These are phyloP conservation scores for Aphelocoma californica DNA, from an alignment of 2,797 vertebrate genomes.

Conservation along the genomic window DNA sequence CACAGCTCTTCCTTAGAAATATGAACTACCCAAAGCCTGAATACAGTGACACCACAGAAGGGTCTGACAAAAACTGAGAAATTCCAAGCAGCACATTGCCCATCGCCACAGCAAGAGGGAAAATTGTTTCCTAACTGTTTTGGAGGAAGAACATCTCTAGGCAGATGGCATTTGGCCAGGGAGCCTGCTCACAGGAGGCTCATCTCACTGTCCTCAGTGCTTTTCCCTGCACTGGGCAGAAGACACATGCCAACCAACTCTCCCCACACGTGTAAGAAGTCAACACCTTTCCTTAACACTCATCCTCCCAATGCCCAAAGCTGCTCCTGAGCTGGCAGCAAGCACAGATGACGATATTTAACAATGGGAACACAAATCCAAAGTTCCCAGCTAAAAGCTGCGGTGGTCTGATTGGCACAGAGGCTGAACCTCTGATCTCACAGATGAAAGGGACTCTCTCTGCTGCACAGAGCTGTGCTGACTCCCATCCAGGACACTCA, in stretches of 20 bases:
- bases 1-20: neutral
- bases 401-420: accelerated
- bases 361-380: neutral
- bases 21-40: neutral
- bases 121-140: neutral
- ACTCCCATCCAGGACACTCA: neutral
- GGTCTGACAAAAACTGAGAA: neutral
- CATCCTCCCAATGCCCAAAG: neutral
- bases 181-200: neutral
- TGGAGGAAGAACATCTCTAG: neutral
- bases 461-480: neutral
- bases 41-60: neutral
- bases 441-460: neutral
- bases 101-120: neutral
- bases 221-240: neutral
- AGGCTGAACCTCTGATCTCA: neutral
- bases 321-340: neutral
- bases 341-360: neutral
- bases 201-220: neutral
- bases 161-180: neutral
- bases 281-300: neutral
- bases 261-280: accelerated
- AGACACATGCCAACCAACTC: neutral
- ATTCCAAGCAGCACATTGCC: neutral
- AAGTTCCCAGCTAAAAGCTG: neutral